Conservation (phyloP, 2,113 vertebrate genomes). For the Nannobrachium achirus region DNA sequence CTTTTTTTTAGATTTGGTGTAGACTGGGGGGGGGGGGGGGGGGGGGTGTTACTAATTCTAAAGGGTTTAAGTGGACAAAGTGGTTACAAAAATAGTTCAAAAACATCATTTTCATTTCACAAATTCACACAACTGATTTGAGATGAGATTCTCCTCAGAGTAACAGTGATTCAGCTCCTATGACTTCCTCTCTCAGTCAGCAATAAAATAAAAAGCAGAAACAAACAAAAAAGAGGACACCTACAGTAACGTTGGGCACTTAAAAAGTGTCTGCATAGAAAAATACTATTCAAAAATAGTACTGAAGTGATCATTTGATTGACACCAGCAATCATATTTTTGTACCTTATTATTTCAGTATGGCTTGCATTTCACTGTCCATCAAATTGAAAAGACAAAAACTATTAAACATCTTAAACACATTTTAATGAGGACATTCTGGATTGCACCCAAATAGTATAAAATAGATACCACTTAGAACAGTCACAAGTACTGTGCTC, state of each 20-base stretch:
- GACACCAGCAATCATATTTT: background rate
- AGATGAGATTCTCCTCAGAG: background rate
- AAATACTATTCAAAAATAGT: background rate
- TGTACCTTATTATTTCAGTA: background rate
- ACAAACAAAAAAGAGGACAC: background rate
- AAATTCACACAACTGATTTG: constrained; percentile 9
- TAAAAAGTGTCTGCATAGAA: background rate
- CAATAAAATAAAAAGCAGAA: background rate
- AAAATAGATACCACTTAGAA: constrained; percentile 8
- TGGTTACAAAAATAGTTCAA: background rate
- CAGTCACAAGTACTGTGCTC: constrained; percentile 8
- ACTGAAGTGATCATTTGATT: constrained; percentile 1
- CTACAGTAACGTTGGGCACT: constrained; percentile 1
- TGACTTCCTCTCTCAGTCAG: background rate
- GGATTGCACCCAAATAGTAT: constrained; percentile 13
- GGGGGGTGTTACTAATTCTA: no score
- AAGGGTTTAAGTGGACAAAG: no score
- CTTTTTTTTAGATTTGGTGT: background rate
- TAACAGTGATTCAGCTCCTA: background rate
- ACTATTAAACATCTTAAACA: background rate
- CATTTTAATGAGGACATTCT: background rate
- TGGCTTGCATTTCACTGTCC: background rate
- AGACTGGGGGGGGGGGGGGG: no score
- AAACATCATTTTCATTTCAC: constrained; percentile 46
- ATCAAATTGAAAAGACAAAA: background rate